A percentile compares a stretch with the other conserved stretches of the same genome.
These are phyloP conservation scores for Phataginus tricuspis DNA, from an alignment of 2,797 vertebrate species.

Conservation along the genomic window DNA sequence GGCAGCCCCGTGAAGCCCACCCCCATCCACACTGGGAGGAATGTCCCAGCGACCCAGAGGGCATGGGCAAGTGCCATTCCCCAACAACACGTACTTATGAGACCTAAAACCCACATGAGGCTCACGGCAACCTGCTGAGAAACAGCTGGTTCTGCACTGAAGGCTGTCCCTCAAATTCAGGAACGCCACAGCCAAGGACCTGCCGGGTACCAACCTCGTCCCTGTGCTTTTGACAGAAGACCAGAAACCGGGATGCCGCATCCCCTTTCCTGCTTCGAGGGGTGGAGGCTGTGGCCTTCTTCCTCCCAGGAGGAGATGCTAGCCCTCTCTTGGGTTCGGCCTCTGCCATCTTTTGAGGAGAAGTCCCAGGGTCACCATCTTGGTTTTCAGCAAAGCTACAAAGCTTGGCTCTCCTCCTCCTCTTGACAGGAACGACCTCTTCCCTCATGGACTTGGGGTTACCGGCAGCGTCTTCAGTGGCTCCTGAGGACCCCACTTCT, in stretches of 20 bases:
- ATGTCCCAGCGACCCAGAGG: not conserved
- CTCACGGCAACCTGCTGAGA: not conserved
- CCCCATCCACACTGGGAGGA: not conserved
- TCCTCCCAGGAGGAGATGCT: constrained; percentile 84
- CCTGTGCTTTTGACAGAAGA: constrained; percentile 90
- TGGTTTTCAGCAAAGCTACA: constrained; percentile 52
- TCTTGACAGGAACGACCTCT: constrained; percentile 83
- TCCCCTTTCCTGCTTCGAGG: constrained; percentile 86
- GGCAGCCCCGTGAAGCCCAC: not conserved
- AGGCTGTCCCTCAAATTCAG: not conserved
- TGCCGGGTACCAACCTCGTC: constrained; percentile 87
- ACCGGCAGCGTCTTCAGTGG: constrained; percentile 70
- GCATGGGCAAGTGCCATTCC: not conserved
- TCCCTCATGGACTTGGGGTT: constrained; percentile 74
- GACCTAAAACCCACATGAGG: not conserved
- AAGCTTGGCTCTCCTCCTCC: constrained; percentile 84
- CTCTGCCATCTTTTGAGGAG: constrained; percentile 80
- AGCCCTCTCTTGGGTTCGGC: constrained; percentile 83
- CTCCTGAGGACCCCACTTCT: constrained; percentile 74
- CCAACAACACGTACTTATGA: not conserved
- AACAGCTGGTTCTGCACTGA: not conserved
- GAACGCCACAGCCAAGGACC: not conserved
- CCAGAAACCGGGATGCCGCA: constrained; percentile 87
- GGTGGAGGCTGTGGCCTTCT: constrained; percentile 80
- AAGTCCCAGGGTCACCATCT: constrained; percentile 72